Conservation (phyloP, 1,140 invertebrate genomes). For the Diachasma alloeum region DNA sequence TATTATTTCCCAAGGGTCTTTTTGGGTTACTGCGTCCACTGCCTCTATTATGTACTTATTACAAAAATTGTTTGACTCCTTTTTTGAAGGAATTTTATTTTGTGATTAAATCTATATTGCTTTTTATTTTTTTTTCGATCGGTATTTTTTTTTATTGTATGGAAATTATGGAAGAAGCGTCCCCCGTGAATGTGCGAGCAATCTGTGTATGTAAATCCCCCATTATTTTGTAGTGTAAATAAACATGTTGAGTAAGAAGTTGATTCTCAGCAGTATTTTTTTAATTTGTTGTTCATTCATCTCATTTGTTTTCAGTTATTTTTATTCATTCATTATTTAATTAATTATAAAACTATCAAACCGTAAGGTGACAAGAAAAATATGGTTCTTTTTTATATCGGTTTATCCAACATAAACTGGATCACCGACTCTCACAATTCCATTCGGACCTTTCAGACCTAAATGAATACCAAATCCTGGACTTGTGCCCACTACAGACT, state of each 20-base stretch:
- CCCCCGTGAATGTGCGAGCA: not conserved
- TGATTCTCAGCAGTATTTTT: not conserved
- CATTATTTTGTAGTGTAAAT: slow-evolving; percentile 63
- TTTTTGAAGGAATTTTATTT: not conserved
- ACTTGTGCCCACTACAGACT: slow-evolving; percentile 44
- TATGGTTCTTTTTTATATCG: not conserved
- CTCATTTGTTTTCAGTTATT: no score
- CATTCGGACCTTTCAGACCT: slow-evolving; percentile 47
- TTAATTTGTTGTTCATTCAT: not conserved
- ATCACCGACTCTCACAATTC: slow-evolving; percentile 53
- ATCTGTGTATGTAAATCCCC: slow-evolving; percentile 47
- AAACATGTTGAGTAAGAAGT: slow-evolving; percentile 57
- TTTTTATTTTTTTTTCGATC: not conserved
- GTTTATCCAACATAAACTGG: slow-evolving; percentile 55
- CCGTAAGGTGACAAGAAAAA: no score
- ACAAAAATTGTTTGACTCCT: not conserved
- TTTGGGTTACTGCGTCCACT: not conserved
- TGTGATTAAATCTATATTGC: not conserved
- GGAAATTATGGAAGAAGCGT: not conserved
- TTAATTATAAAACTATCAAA: not conserved
- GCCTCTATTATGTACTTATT: not conserved
- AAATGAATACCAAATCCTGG: slow-evolving; percentile 62
- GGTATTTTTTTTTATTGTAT: not conserved
- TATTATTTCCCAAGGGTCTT: slow-evolving; percentile 1
- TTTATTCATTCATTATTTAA: not conserved